These are phyloP conservation scores for Triops longicaudatus DNA, from an alignment of 1,140 invertebrate genomes.

Conservation along the genomic window DNA sequence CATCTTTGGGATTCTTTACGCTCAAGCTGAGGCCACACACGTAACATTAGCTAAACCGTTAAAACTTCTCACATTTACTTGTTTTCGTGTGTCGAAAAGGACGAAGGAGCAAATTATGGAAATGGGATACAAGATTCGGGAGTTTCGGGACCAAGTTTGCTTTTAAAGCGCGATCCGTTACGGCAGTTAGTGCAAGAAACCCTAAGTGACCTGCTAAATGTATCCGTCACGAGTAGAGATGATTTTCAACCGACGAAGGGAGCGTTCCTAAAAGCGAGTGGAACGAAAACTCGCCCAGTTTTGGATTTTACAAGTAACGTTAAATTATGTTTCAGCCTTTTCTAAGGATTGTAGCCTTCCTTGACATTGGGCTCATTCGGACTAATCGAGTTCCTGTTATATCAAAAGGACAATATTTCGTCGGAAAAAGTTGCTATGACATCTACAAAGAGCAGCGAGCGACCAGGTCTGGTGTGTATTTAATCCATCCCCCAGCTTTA, in stretches of 20 bases:
- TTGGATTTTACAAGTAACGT: not conserved
- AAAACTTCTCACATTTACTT: not conserved
- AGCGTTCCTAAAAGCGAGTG: not conserved
- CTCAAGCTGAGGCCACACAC: not conserved
- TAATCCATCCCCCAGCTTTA: slow-evolving; percentile 35
- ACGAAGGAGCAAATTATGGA: not conserved
- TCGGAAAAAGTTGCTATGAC: slow-evolving; percentile 34
- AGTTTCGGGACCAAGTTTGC: not conserved
- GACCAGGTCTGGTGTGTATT: slow-evolving; percentile 33
- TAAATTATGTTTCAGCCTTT: not conserved
- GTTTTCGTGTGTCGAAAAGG: not conserved
- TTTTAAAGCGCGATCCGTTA: not conserved
- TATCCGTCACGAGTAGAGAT: not conserved
- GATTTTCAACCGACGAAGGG: not conserved
- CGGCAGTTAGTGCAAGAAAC: not conserved
- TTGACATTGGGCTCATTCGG: no score
- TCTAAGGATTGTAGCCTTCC: no score
- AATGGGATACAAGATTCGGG: not conserved
- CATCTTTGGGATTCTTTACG: not conserved
- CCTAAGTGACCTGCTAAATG: not conserved
- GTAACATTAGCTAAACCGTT: not conserved
- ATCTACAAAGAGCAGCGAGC: slow-evolving; percentile 32
- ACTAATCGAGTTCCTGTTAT: not conserved
- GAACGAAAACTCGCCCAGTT: not conserved
- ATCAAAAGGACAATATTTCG: slow-evolving; percentile 29